A percentile compares a stretch with the other conserved stretches of the same genome.
phyloP scores from a whole-genome alignment of 2,113 vertebrate genomes.

The Mesocricetus auratus region DNA sequence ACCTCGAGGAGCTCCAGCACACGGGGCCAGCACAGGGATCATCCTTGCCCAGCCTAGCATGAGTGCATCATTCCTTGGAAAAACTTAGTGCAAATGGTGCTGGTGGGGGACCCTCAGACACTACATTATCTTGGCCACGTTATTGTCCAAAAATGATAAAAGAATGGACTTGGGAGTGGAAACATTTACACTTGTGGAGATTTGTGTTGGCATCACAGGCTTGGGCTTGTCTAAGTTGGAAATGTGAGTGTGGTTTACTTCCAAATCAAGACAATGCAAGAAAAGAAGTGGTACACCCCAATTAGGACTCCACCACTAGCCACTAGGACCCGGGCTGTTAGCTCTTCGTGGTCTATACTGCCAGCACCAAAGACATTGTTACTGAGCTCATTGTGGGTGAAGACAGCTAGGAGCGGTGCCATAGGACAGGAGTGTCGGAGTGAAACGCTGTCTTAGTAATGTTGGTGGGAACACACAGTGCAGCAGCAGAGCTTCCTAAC shows the following conservation, averaged over 20 bases:
- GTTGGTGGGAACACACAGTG: constrained; percentile 45
- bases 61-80: constrained; percentile 72
- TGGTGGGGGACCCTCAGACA: not conserved
- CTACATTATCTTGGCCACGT: constrained; percentile 31
- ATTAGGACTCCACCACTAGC: not conserved
- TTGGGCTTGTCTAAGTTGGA: constrained; percentile 52
- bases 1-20: constrained; percentile 33
- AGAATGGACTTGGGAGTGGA: constrained; percentile 12
- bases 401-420: constrained; percentile 63
- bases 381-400: constrained; percentile 54
- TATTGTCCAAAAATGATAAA: constrained; percentile 76
- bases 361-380: constrained; percentile 7
- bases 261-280: constrained; percentile 28
- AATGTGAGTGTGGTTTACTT: constrained; percentile 35
- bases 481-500: constrained; percentile 62
- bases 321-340: not conserved
- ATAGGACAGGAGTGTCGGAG: constrained; percentile 57
- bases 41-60: constrained; percentile 71
- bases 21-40: constrained; percentile 40
- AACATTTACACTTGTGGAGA: constrained; percentile 64
- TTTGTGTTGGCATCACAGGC: constrained; percentile 57
- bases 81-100: constrained; percentile 68
- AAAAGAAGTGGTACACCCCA: constrained; percentile 18
- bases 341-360: not conserved
- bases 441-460: constrained; percentile 56